These are phyloP conservation scores for Oxycera nigricornis DNA, from an alignment of 2,888 invertebrate genomes.

Conservation along the genomic window DNA sequence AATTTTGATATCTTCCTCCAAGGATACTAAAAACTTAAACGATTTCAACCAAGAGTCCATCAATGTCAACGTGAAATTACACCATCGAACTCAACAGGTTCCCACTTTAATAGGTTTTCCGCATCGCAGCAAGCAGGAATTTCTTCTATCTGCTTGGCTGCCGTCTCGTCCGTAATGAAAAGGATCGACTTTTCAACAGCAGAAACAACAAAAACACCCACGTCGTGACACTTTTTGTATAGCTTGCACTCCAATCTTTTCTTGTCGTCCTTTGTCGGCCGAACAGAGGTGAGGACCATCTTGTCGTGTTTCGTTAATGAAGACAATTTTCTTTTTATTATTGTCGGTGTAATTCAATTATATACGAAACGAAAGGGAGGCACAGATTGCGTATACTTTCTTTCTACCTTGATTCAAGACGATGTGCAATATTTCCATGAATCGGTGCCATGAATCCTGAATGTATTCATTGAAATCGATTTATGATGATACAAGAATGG, in stretches of 20 bases:
- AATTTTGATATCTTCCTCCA: too few species aligned
- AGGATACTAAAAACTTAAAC: not conserved
- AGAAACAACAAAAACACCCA: constrained; percentile 41
- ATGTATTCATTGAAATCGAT: not conserved
- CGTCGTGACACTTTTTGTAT: constrained; percentile 37
- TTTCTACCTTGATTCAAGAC: constrained; percentile 41
- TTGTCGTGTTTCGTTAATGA: constrained; percentile 44
- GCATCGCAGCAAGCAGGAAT: constrained; percentile 34
- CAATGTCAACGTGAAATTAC: not conserved
- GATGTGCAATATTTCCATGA: too few species aligned
- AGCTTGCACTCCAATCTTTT: not conserved
- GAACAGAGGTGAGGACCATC: constrained; percentile 16
- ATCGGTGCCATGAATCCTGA: not conserved
- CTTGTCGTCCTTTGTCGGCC: not conserved
- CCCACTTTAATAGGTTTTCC: constrained; percentile 37
- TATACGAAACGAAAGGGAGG: constrained; percentile 40
- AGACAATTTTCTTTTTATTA: constrained; percentile 47
- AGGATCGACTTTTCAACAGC: constrained; percentile 38
- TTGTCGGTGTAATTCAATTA: constrained; percentile 48
- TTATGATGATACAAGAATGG: too few species aligned
- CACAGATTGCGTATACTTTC: too few species aligned
- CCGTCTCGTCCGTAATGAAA: constrained; percentile 15
- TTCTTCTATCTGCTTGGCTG: constrained; percentile 23
- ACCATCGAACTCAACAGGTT: constrained; percentile 40
- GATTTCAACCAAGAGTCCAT: not conserved